Conservation (phyloP, 2,888 invertebrate genomes). For the Acrobasis consociella region DNA sequence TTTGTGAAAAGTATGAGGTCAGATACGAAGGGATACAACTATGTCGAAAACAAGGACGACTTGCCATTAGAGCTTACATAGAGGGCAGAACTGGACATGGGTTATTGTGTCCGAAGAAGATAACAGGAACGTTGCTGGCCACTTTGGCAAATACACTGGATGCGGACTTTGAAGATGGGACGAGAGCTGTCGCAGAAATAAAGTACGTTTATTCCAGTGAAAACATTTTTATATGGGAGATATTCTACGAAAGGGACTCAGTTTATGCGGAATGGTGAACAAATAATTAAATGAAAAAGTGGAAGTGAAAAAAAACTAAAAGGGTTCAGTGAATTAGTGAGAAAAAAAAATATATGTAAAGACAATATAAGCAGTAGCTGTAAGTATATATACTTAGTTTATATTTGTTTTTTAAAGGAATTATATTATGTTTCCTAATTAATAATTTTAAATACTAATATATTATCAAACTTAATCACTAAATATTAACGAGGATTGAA, state of each 20-base stretch:
- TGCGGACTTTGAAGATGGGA: constrained; percentile 1
- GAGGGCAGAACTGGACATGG: background rate
- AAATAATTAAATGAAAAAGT: constrained; percentile 1
- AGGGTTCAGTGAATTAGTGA: background rate
- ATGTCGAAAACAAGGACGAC: background rate
- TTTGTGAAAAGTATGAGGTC: background rate
- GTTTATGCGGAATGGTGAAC: constrained; percentile 1
- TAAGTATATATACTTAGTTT: constrained; percentile 1
- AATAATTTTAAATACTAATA: constrained; percentile 1
- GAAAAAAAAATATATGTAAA: background rate
- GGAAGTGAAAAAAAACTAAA: background rate
- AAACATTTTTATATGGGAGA: constrained; percentile 1
- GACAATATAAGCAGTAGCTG: constrained; percentile 1
- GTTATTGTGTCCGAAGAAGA: too few relatives aligned
- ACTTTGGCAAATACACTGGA: background rate
- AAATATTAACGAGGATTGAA: constrained; percentile 1
- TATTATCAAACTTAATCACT: constrained; percentile 1
- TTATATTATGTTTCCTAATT: background rate
- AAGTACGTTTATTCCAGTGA: constrained; percentile 1
- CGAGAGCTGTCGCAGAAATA: constrained; percentile 1
- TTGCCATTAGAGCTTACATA: background rate
- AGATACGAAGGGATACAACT: background rate
- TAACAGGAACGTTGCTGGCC: too few relatives aligned
- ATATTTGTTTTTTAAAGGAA: background rate
- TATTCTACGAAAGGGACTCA: background rate